Evolutionary conservation across 2,113 vertebrate species (phyloP), one percentile per base, ranked within the genome.

Genomic region (Fulmarus glacialis): DNA sequence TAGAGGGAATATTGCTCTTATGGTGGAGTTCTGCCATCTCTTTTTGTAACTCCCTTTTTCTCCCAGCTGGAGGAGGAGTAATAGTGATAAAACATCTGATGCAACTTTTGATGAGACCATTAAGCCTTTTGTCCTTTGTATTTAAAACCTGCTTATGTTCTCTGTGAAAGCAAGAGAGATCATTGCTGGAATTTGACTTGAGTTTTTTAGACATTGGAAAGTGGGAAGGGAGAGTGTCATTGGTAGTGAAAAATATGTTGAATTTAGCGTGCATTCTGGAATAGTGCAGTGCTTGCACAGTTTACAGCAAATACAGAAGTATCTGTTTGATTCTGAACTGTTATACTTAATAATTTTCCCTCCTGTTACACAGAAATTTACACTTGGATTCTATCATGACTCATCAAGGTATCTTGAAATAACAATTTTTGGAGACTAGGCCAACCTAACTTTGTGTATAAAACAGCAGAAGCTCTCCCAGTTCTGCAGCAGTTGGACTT

Each of bases 401-500:
- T 53, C 20, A 53, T 88, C 82, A 87, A 89, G 78, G 24, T 87
- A 66, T 75, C 42, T 72, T 68, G 55, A 77, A 90, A 79, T 27
- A 86, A 48, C 15, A 32, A 19, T 62, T 97, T 66, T 42, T 88
- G 24, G 67, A 92, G 74, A 90, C 60, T 36, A 58, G 91, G n/a
- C 50, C 72, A 64, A 59, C 38, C 24, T 77, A 70, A 97, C 71
- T 81, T 95, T 52, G 26, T 83, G 63, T 87, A 71, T 93, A 72
- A 94, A 90, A 89, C 64, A 89, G 47, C 38, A 82, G 68, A 77
- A 77, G 0, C 4, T 78, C 32, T 93, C 82, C 20, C 23, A 75
- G 70, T 96, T 97, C 66, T 95, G 60, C 96, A 97, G 63, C 11
- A 4, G 20, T 8, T 83, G 50, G 72, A 47, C 23, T 81, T 87